Evolutionary conservation across 2,888 invertebrate species (phyloP).

Genomic region (Meliscaeva auricollis): DNA sequence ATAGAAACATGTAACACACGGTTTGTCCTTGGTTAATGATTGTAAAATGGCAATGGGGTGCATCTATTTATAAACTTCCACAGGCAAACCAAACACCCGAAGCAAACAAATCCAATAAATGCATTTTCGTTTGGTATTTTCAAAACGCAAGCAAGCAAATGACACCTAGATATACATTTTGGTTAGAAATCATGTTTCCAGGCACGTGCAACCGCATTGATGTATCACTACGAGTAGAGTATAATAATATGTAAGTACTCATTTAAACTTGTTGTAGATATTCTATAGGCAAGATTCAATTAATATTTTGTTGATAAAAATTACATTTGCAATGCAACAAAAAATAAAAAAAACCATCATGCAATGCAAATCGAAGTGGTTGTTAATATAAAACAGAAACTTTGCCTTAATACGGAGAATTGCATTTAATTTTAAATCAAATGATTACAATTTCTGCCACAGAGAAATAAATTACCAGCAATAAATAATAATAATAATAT

Average conservation of each 20-base stretch:
- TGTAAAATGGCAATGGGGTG: conserved; percentile 8
- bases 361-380: not conserved
- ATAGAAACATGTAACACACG: conserved; percentile 23
- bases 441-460: too few species aligned
- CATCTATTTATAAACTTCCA: conserved; percentile 30
- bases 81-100: conserved; percentile 33
- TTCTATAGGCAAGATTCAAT: not conserved
- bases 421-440: not conserved
- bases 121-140: conserved; percentile 46
- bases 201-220: conserved; percentile 29
- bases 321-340: conserved; percentile 11
- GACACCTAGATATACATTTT: conserved; percentile 8
- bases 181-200: conserved; percentile 29
- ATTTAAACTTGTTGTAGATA: not conserved
- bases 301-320: conserved; percentile 16
- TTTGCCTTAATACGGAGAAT: not conserved
- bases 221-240: too few species aligned
- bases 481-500: too few species aligned
- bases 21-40: conserved; percentile 11
- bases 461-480: not conserved
- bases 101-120: conserved; percentile 60
- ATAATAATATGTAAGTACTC: too few species aligned
- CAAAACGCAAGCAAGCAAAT: conserved; percentile 21
- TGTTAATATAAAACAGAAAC: conserved; percentile 12
- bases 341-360: too few species aligned